These are phyloP conservation scores for Gallinago undulata DNA, from an alignment of 2,113 vertebrate genomes.

Conservation along the genomic window DNA sequence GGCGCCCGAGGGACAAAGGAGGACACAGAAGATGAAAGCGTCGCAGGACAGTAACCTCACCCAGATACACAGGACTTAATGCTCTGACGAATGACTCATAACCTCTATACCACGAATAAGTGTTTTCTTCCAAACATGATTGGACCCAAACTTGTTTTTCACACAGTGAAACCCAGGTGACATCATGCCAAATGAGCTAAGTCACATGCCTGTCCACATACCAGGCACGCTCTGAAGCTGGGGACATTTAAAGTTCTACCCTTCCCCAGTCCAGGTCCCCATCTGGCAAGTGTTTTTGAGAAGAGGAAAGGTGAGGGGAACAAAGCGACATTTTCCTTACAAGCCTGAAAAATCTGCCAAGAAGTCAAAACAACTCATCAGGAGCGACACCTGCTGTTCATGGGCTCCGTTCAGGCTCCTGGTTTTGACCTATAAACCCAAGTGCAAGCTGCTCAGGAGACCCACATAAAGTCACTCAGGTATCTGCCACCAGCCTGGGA, in stretches of 20 bases:
- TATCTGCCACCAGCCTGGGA: background rate
- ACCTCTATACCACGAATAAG: accelerated
- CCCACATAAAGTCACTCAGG: background rate
- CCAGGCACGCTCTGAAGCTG: background rate
- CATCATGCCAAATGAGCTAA: background rate
- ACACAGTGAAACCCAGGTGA: accelerated
- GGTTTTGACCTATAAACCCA: background rate
- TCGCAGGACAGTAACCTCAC: accelerated
- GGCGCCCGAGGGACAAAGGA: background rate
- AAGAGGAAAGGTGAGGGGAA: background rate
- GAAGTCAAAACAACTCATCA: background rate
- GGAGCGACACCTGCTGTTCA: background rate
- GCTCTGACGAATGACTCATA: accelerated
- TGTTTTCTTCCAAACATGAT: background rate
- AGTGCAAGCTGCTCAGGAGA: background rate
- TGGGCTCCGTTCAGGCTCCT: background rate
- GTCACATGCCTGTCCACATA: accelerated
- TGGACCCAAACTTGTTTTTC: background rate
- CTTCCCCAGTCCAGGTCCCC: background rate
- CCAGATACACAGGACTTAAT: accelerated
- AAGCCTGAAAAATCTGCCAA: background rate
- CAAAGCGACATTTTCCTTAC: background rate
- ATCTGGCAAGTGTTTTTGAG: accelerated
- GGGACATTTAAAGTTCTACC: background rate
- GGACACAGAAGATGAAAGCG: background rate